Conservation (phyloP, 2,888 invertebrate species). For the Drosophila peninsularis region DNA sequence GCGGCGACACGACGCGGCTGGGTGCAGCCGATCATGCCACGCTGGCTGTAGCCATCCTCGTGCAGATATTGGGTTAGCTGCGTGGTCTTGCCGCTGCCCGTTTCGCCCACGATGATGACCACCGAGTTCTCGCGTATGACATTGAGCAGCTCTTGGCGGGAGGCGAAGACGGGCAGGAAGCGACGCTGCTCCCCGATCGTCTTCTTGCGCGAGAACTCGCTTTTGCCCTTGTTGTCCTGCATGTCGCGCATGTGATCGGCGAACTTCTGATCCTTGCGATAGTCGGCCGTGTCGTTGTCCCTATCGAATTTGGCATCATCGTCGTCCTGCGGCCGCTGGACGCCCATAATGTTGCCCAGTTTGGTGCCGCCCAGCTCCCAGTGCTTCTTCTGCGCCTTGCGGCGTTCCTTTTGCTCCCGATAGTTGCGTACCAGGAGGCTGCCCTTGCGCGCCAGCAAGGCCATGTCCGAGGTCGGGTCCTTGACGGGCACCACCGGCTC, state of each 20-base stretch:
- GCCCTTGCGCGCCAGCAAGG: conserved; percentile 96
- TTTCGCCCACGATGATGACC: conserved; percentile 94
- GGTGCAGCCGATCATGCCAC: conserved; percentile 98
- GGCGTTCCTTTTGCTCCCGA: conserved; percentile 98
- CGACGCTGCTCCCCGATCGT: conserved; percentile 94
- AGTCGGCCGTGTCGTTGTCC: conserved; percentile 91
- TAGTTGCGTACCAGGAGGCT: conserved; percentile 94
- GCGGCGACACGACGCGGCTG: conserved; percentile 99
- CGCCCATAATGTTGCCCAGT: conserved; percentile 96
- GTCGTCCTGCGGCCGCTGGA: conserved; percentile 92
- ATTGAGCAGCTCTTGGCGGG: conserved; percentile 95
- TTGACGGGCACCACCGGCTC: conserved; percentile 98
- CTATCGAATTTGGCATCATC: conserved; percentile 88
- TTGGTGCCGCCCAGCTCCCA: conserved; percentile 99
- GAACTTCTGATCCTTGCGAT: conserved; percentile 97
- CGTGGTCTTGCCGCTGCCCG: conserved; percentile 92
- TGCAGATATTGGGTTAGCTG: conserved; percentile 98
- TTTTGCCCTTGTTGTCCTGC: conserved; percentile 86
- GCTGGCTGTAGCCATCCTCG: conserved; percentile 97
- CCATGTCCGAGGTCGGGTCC: conserved; percentile 99
- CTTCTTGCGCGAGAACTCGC: conserved; percentile 94
- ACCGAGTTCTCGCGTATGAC: conserved; percentile 97
- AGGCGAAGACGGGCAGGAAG: conserved; percentile 97
- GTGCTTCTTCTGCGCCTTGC: conserved; percentile 98
- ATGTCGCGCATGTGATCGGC: conserved; percentile 94